Evolutionary conservation across 2,113 vertebrate species (phyloP).

Genomic region (Aix galericulata): DNA sequence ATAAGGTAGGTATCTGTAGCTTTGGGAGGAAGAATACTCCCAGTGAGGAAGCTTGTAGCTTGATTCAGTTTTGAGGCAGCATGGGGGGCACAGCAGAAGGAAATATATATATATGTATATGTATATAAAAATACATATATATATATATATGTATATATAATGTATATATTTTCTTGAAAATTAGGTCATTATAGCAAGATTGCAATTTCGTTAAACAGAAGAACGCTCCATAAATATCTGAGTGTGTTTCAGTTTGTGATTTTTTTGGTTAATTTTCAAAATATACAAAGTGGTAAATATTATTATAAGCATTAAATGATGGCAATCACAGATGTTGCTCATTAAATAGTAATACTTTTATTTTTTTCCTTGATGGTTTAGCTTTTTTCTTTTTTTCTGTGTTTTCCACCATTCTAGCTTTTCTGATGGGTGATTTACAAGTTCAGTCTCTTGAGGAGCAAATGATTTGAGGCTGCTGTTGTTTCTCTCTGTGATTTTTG

Average conservation of each 20-base stretch:
- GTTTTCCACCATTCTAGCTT: background rate
- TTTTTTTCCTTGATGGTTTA: background rate
- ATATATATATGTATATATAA: background rate
- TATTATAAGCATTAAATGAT: background rate
- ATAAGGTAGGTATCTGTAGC: background rate
- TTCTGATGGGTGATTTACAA: constrained; percentile 47
- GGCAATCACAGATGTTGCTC: background rate
- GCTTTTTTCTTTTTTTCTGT: constrained; percentile 22
- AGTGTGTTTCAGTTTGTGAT: background rate
- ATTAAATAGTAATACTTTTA: background rate
- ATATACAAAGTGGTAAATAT: background rate
- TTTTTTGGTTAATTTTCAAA: background rate
- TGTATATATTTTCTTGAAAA: background rate
- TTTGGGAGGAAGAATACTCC: background rate
- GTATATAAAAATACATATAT: background rate
- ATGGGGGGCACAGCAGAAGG: background rate
- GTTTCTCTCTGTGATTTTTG: constrained; percentile 38
- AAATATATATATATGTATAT: background rate
- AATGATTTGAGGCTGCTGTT: constrained; percentile 38
- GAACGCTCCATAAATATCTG: background rate
- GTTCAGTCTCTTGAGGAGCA: background rate
- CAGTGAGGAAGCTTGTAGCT: background rate
- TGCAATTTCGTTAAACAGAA: background rate
- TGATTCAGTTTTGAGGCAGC: background rate
- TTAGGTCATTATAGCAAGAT: background rate